Base-by-base conservation (phyloP, 2,113 vertebrate genomes). In the Tetraodon nigroviridis region DNA sequence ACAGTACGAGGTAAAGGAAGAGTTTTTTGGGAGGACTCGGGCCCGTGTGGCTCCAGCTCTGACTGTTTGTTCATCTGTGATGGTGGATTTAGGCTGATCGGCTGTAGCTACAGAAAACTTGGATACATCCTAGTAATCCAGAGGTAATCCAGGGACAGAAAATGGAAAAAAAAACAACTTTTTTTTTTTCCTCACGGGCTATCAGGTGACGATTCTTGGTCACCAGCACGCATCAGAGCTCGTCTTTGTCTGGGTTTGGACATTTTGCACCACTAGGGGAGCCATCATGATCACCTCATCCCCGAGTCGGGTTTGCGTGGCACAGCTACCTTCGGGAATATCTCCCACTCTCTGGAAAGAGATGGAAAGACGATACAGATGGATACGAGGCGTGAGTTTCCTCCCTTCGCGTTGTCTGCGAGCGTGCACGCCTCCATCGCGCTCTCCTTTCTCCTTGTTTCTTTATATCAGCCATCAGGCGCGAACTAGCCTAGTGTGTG, bases 51-150 rank as follows among this genome's bases (percentile, higher is more conserved):
- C n/a, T n/a, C n/a, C 50, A 49, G 46, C 70, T 63, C 55, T 44
- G 50, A 20, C 64, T 69, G 21, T 70, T 71, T 79, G 61, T 46
- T 75, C 75, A 75, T 79, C 77, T 75, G 68, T 57, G 58, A 48
- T 69, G 49, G 40, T 61, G 44, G 71, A 71, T 78, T 72, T 82
- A 53, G 64, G 51, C 53, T 63, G 44, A 46, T 10, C 32, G 32
- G 32, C 32, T 37, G 32, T 12, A 37, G 32, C 12, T 37, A 27
- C 24, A 27, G 24, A 6, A 4, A 1, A 27, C 24, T 27, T 27
- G 24, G 24, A 27, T 27, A 27, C 24, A 2, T 6, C 24, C 24
- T 6, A 27, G 24, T 27, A 27, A 27, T 27, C 24, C 24, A 27
- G 24, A 27, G 24, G 24, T 27, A 27, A 27, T 27, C 24, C 24